Evolutionary conservation across 2,888 invertebrate species (phyloP), one percentile per base, ranked within the genome.

Genomic region (Hesperia comma): DNA sequence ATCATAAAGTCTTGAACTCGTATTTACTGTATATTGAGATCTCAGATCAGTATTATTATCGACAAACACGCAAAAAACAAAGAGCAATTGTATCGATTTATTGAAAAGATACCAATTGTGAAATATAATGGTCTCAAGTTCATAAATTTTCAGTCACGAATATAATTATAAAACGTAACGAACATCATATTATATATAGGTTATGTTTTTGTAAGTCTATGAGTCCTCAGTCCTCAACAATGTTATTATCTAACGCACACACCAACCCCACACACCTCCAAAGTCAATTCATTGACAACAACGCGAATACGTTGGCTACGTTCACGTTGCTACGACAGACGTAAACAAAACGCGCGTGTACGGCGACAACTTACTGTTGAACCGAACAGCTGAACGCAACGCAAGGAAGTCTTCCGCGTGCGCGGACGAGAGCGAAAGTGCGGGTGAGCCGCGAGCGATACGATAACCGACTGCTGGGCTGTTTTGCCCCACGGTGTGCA

Each of bases 371-470:
- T n/a, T n/a, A n/a, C 14, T 43, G 57, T 43, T n/a, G 43, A 43
- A 8, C 14, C 57, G 43, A 26, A 41, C 56, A 41, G 40, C 43
- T 43, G 62, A 17, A 21, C 32, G 55, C 19, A 8, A 12, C 8
- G 37, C 12, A 6, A 46, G 56, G 66, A 80, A 78, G 72, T 67
- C 70, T 74, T 70, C 74, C 77, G 76, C 77, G 75, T 69, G 68
- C 60, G 73, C 70, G 75, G 75, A 72, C 75, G 86, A 90, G 82
- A 90, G 86, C 90, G 91, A 91, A 90, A 91, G 91, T 92, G 87
- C 78, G 80, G 75, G 77, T 77, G 80, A 75, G 79, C 82, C 80
- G 85, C 79, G 73, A 81, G 90, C 88, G 87, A 79, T 81, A 80
- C 87, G 77, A 76, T 84, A 75, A 75, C 74, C 87, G 90, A 91